phyloP scores from a whole-genome alignment of 2,888 invertebrate genomes.

The Ormia ochracea region DNA sequence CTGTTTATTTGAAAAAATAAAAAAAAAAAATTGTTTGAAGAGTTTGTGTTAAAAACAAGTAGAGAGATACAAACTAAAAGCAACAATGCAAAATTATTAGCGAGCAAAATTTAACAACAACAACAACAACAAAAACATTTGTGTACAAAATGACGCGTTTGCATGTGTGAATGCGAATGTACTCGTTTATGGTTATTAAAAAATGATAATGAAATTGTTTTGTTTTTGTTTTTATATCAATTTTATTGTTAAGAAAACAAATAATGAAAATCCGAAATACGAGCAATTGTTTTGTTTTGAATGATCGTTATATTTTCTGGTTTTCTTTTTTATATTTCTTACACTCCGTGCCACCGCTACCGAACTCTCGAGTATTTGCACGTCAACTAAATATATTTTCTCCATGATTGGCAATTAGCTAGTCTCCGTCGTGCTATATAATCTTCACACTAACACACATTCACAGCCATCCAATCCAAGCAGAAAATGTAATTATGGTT shows the following conservation, averaged over 20 bases:
- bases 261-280: not conserved
- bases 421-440: constrained; percentile 29
- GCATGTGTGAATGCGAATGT: not conserved
- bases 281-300: constrained; percentile 11
- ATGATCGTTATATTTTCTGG: constrained; percentile 11
- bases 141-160: not conserved
- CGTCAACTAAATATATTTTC: constrained; percentile 55
- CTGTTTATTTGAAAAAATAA: not conserved
- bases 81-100: constrained; percentile 41
- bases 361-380: constrained; percentile 55
- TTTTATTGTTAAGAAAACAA: constrained; percentile 35
- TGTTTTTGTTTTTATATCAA: constrained; percentile 35
- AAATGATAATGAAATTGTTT: constrained; percentile 60
- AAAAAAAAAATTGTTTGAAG: not conserved
- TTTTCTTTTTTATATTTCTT: not conserved
- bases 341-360: constrained; percentile 38
- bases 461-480: not conserved
- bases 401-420: constrained; percentile 35
- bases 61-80: constrained; percentile 4
- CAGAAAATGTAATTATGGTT: constrained; percentile 27
- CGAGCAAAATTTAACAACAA: not conserved
- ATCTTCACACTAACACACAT: not conserved
- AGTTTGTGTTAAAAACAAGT: not conserved
- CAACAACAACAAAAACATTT: constrained; percentile 23
- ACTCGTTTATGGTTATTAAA: constrained; percentile 53